Evolutionary conservation across 2,113 vertebrate species (phyloP), one percentile per base, ranked within the genome.

Genomic region (Drymodes brunneopygia): DNA sequence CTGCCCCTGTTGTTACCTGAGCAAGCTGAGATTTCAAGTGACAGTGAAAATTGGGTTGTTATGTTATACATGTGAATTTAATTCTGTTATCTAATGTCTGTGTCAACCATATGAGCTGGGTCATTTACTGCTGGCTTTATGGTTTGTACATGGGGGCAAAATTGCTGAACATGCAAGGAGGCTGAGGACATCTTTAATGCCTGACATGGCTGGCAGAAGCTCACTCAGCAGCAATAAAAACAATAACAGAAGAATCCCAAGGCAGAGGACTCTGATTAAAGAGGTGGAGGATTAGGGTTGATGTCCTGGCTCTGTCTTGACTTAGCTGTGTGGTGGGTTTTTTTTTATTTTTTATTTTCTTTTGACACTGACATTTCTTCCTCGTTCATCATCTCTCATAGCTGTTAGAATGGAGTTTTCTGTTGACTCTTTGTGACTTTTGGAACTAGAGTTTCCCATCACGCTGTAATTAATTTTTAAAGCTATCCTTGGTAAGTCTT

Each of bases 1-100:
- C 64, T 86, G 70, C 67, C 53, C 42, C 40, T 66, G 44, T 33
- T 86, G 38, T 78, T 90, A 94, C 81, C 64, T 95, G 75, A 65
- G n/a, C 69, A 90, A 45, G 12, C 54, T 65, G 24, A 15, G 47
- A 33, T 89, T 86, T 75, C 53, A 66, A 3, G 61, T 94, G 87
- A 65, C 80, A 81, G 33, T 28, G 64, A 91, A 83, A 95, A 86
- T 22, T 85, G 31, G 60, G 45, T 81, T 7, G 9, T 89, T 67
- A 38, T 2, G 2, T 88, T 66, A 9, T 47, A 69, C 36, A 29
- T 6, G 12, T 42, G 72, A 57, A 25, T 88, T 94, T 82, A 67
- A 38, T 60, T 85, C n/a, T 77, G 70, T 69, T 19, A 47, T 70
- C 45, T 70, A 3, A 0, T 50, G 45, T 47, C 36, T 70, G 33